A percentile compares a stretch with the other conserved stretches of the same genome.
These are phyloP conservation scores for Saimiri boliviensis DNA, from an alignment of 2,113 vertebrate genomes.

Conservation along the genomic window DNA sequence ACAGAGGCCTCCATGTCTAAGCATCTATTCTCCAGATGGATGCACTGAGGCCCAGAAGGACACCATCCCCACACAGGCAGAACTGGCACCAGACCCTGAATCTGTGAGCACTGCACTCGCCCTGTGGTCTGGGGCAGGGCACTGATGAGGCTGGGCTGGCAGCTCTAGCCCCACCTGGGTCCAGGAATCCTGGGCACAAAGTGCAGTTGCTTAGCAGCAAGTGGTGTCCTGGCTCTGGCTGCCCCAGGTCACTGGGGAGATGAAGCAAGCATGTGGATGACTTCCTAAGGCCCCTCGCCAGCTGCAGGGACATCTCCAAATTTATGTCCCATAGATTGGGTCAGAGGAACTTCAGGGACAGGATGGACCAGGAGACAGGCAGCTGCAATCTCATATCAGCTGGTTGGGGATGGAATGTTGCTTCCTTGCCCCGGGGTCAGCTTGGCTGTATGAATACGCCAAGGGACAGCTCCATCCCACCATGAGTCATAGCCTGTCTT, in stretches of 20 bases:
- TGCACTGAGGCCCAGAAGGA: not conserved
- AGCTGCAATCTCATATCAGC: not conserved
- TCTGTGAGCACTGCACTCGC: no score
- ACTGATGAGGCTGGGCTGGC: not conserved
- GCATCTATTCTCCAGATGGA: not conserved
- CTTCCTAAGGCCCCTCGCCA: not conserved
- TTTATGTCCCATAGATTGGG: not conserved
- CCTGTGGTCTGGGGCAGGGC: not conserved
- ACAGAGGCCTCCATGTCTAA: not conserved
- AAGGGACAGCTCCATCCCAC: not conserved
- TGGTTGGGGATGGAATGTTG: not conserved
- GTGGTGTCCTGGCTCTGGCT: not conserved
- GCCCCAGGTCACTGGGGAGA: not conserved
- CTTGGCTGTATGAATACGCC: not conserved
- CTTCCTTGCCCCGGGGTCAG: not conserved
- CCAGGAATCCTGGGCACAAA: not conserved
- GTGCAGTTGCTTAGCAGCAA: conserved; percentile 11
- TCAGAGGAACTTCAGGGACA: not conserved
- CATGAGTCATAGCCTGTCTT: not conserved
- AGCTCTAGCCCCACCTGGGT: not conserved
- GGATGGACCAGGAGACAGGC: not conserved
- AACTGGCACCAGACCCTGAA: not conserved
- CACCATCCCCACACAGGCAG: accelerated
- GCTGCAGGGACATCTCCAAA: not conserved
- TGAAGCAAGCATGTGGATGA: not conserved